These are phyloP conservation scores for Progne subis DNA, from an alignment of 2,113 vertebrate species.

Conservation along the genomic window DNA sequence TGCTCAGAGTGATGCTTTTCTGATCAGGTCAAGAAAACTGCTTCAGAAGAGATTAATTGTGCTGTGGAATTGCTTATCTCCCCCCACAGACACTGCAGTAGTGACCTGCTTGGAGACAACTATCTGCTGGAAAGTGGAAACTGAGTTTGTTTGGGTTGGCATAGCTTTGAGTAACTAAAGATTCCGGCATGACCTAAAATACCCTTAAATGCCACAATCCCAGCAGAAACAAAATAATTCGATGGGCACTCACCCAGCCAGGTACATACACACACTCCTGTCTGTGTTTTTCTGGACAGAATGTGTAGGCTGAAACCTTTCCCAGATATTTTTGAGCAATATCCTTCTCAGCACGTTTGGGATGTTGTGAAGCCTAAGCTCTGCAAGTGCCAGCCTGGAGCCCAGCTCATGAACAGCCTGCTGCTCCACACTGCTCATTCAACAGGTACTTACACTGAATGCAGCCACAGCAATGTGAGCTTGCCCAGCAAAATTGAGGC, in stretches of 20 bases:
- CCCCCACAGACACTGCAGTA: neutral
- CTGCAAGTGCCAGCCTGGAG: neutral
- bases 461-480: neutral
- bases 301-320: neutral
- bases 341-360: rapidly evolving
- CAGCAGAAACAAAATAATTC: neutral
- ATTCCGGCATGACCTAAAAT: neutral
- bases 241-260: neutral
- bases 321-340: neutral
- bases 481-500: neutral
- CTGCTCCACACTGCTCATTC: neutral
- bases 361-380: neutral
- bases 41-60: neutral
- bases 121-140: neutral
- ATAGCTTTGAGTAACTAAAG: neutral
- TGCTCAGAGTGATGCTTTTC: neutral
- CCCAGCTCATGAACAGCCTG: neutral
- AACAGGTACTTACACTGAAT: neutral
- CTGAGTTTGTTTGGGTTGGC: neutral
- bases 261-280: neutral
- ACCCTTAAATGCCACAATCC: neutral
- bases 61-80: neutral
- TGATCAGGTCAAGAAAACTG: neutral
- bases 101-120: neutral
- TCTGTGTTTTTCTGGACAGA: neutral